Percentiles rank a stretch among this genome's conserved stretches.
Conservation (phyloP, 2,797 vertebrate genomes). For the Okamejei kenojei region DNA sequence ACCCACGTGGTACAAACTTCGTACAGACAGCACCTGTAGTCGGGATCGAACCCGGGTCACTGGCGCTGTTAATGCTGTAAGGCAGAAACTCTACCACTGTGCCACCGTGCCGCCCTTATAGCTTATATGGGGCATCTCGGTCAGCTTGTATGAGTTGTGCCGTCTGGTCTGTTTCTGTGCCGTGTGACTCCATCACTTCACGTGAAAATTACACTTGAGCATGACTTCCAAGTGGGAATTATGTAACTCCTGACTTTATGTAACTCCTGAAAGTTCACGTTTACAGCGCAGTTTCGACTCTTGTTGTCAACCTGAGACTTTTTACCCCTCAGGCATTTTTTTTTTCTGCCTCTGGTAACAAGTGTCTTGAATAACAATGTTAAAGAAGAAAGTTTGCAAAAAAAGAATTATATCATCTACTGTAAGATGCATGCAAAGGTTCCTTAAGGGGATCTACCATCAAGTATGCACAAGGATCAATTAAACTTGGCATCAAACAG, state of each 20-base stretch:
- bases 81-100: too few species aligned
- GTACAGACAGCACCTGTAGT: too few species aligned
- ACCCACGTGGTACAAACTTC: too few species aligned
- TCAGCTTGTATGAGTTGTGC: too few species aligned
- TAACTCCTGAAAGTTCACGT: not conserved
- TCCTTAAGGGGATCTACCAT: slow-evolving; percentile 3
- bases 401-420: not conserved
- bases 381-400: slow-evolving; percentile 9
- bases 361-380: slow-evolving; percentile 16
- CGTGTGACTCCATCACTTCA: not conserved
- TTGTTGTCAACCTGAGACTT: slow-evolving; percentile 21
- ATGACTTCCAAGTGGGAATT: not conserved
- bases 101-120: too few species aligned
- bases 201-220: not conserved
- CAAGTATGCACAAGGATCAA: not conserved
- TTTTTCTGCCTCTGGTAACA: slow-evolving; percentile 24
- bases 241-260: not conserved
- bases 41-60: too few species aligned
- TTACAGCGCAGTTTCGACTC: not conserved
- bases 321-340: slow-evolving; percentile 13
- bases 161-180: too few species aligned
- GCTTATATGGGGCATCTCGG: too few species aligned
- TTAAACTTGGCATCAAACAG: slow-evolving; percentile 18
- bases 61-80: too few species aligned
- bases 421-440: slow-evolving; percentile 6